Evolutionary conservation across 2,888 invertebrate species (phyloP).

Genomic region (Agriopis leucophaearia): DNA sequence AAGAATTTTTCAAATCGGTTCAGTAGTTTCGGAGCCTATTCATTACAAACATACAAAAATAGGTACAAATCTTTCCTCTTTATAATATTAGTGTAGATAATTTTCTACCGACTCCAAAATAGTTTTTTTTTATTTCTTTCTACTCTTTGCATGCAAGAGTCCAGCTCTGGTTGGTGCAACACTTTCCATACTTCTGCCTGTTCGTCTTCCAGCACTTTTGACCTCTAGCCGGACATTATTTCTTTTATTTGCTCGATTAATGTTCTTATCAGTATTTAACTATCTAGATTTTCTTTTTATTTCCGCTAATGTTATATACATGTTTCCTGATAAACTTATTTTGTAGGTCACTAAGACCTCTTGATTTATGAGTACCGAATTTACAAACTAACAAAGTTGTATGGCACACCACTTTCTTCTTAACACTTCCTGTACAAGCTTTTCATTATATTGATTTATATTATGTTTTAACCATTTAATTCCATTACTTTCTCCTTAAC

Average conservation of each 20-base stretch:
- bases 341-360: neutral
- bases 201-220: too few species aligned
- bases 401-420: slow-evolving; percentile 20
- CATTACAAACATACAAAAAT: too few species aligned
- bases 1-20: too few species aligned
- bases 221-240: neutral
- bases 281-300: neutral
- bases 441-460: slow-evolving; percentile 36
- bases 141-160: too few species aligned
- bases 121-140: too few species aligned
- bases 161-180: too few species aligned
- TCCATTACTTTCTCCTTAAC: slow-evolving; percentile 47
- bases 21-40: too few species aligned
- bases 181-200: too few species aligned
- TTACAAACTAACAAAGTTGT: neutral
- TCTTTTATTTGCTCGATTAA: neutral
- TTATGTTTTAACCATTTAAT: slow-evolving; percentile 37
- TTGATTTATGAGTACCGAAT: neutral
- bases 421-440: slow-evolving; percentile 10
- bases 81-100: too few species aligned
- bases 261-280: neutral
- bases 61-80: too few species aligned
- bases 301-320: neutral
- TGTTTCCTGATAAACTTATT: neutral
- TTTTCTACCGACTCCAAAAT: too few species aligned